phyloP scores from a whole-genome alignment of 2,888 invertebrate species.

The Carpatolechia fugitivella region DNA sequence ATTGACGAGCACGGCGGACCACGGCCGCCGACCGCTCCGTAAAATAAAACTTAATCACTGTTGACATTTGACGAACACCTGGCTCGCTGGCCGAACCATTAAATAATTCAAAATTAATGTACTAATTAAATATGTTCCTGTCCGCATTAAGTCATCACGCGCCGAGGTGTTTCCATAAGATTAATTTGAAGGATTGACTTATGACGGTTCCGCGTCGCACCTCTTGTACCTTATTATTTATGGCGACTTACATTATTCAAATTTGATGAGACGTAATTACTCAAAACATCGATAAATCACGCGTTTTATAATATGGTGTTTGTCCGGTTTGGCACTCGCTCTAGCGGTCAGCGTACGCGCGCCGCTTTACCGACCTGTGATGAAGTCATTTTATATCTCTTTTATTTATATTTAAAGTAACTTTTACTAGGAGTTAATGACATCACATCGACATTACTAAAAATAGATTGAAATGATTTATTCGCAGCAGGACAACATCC shows the following conservation, averaged over 20 bases:
- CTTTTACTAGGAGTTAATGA: constrained; percentile 60
- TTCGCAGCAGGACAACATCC: neutral
- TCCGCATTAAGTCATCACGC: constrained; percentile 70
- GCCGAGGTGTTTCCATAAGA: constrained; percentile 59
- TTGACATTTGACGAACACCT: constrained; percentile 76
- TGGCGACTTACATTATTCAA: constrained; percentile 73
- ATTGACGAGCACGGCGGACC: constrained; percentile 41
- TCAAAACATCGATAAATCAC: constrained; percentile 76
- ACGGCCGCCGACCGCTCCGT: constrained; percentile 38
- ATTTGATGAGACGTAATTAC: constrained; percentile 78
- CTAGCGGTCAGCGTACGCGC: constrained; percentile 31
- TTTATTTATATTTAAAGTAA: constrained; percentile 53
- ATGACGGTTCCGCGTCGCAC: constrained; percentile 62
- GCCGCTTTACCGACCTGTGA: constrained; percentile 48
- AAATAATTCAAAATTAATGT: constrained; percentile 73
- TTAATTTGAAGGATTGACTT: constrained; percentile 73
- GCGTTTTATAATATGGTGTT: constrained; percentile 61
- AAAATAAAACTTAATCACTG: constrained; percentile 73
- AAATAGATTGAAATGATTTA: constrained; percentile 40
- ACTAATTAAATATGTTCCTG: constrained; percentile 74
- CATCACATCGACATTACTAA: constrained; percentile 42
- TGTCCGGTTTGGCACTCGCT: constrained; percentile 60
- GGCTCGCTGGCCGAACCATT: constrained; percentile 54
- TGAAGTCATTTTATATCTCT: constrained; percentile 58
- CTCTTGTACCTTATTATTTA: constrained; percentile 65